Percentiles rank a stretch among this genome's conserved stretches.
phyloP scores from a whole-genome alignment of 2,797 vertebrate genomes.

The Protosalanx chinensis region DNA sequence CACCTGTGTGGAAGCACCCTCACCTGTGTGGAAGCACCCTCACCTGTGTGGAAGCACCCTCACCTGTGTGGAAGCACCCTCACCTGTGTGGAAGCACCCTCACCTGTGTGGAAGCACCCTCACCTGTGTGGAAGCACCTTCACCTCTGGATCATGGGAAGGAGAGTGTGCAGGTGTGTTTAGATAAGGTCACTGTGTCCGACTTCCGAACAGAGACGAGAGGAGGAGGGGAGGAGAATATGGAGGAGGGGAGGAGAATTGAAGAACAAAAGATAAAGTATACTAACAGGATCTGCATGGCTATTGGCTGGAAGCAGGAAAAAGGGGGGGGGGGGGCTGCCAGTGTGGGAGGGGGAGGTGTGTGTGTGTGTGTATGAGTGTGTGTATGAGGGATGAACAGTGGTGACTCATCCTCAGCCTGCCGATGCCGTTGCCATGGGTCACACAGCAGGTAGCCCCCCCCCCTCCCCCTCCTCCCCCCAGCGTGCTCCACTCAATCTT shows the following conservation, averaged over 20 bases:
- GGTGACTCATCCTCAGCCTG: constrained; percentile 69
- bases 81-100: too few species aligned
- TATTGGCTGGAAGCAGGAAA: neutral
- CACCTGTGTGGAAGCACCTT: neutral
- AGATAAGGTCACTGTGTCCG: neutral
- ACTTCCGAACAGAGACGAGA: too few species aligned
- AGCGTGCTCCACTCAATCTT: neutral
- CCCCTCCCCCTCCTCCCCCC: constrained; percentile 45
- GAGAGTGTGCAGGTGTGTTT: neutral
- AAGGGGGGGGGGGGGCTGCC: constrained; percentile 2
- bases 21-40: constrained; percentile 11
- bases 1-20: neutral
- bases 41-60: constrained; percentile 11
- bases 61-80: neutral
- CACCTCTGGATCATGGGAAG: neutral
- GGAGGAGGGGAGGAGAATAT: too few species aligned
- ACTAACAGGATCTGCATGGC: neutral
- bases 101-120: too few species aligned
- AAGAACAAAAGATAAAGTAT: neutral
- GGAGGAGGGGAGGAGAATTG: neutral
- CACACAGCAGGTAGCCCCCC: constrained; percentile 68
- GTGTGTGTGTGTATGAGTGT: constrained; percentile 7
- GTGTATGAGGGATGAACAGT: constrained; percentile 47
- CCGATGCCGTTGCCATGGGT: constrained; percentile 63
- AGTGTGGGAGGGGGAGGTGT: constrained; percentile 26